These are phyloP conservation scores for Leptopilina drosophilae DNA, from an alignment of 2,888 invertebrate genomes.

Conservation along the genomic window DNA sequence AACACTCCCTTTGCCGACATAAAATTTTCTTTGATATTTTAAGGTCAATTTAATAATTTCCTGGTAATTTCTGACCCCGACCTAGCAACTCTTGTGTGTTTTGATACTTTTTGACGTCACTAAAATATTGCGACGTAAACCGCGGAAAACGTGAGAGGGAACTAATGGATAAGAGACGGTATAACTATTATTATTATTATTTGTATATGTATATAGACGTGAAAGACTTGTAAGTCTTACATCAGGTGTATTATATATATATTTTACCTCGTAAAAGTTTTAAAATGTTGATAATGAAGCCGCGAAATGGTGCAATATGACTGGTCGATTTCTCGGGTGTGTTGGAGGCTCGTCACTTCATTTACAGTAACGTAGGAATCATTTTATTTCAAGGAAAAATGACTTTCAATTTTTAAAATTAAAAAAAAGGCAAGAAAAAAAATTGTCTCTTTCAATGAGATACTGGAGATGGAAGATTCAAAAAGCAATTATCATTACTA, in stretches of 20 bases:
- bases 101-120: conserved; percentile 7
- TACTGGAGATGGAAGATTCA: too few relatives aligned
- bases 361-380: conserved; percentile 11
- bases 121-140: neutral
- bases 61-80: conserved; percentile 8
- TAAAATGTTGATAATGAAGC: neutral
- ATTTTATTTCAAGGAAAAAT: neutral
- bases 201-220: neutral
- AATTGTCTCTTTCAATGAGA: too few relatives aligned
- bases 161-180: neutral
- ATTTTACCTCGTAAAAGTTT: conserved; percentile 13
- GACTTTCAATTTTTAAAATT: neutral
- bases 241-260: conserved; percentile 1
- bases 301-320: neutral
- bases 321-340: conserved; percentile 20
- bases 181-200: too few relatives aligned
- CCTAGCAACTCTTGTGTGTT: conserved; percentile 3
- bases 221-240: conserved; percentile 16
- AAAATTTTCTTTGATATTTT: too few relatives aligned
- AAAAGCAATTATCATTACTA: too few relatives aligned
- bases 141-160: neutral
- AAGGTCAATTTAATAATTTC: neutral
- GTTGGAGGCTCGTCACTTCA: conserved; percentile 18
- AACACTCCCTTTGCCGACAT: too few relatives aligned
- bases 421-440: too few relatives aligned